Evolutionary conservation across 1,140 invertebrate genomes (phyloP).

Genomic region (Hirudo medicinalis): DNA sequence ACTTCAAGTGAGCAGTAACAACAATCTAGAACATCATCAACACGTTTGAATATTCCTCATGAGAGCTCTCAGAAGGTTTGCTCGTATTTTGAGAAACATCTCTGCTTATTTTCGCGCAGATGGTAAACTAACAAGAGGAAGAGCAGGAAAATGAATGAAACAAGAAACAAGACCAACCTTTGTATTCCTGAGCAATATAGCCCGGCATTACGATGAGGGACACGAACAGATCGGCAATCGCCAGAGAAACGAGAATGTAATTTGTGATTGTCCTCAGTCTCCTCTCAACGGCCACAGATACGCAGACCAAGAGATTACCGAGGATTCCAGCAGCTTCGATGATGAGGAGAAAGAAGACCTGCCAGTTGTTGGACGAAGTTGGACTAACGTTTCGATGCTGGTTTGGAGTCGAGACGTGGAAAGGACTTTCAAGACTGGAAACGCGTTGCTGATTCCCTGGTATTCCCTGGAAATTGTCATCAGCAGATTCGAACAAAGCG

Average conservation of each 20-base stretch:
- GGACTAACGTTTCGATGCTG: slow-evolving; percentile 24
- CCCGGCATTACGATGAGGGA: slow-evolving; percentile 79
- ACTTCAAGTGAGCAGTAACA: no score
- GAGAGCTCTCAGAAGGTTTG: no score
- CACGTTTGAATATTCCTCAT: no score
- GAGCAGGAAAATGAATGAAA: neutral
- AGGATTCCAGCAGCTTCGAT: slow-evolving; percentile 11
- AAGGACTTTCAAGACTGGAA: no score
- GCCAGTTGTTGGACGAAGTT: slow-evolving; percentile 48
- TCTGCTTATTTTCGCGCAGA: no score
- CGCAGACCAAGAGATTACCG: slow-evolving; percentile 36
- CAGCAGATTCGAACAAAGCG: no score
- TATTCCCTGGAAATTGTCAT: no score
- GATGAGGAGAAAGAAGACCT: slow-evolving; percentile 15
- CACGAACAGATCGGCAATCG: slow-evolving; percentile 38
- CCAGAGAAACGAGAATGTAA: slow-evolving; percentile 39
- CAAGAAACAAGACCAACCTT: slow-evolving; percentile 47
- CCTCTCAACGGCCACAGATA: slow-evolving; percentile 35
- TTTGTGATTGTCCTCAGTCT: slow-evolving; percentile 38
- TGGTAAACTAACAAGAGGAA: no score
- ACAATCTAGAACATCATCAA: no score
- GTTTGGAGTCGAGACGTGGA: no score
- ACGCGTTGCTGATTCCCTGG: no score
- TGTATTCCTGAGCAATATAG: slow-evolving; percentile 66
- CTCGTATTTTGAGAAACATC: no score